A percentile compares a stretch with the other conserved stretches of the same genome.
These are phyloP conservation scores for Macropodus opercularis DNA, from an alignment of 2,797 vertebrate species.

Conservation along the genomic window DNA sequence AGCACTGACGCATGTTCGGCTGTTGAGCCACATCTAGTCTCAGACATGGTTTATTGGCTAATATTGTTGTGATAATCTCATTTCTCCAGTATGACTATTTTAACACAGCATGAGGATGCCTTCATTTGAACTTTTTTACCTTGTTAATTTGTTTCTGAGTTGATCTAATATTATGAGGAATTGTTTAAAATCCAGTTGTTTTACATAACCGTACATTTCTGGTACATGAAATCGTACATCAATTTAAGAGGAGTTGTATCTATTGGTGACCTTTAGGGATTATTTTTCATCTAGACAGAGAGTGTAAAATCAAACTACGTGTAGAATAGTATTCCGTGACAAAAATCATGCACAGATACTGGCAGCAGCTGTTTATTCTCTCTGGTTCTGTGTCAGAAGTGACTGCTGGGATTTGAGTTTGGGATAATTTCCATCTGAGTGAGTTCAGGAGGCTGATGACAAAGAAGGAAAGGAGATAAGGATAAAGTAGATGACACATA, in stretches of 20 bases:
- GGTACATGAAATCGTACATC: neutral
- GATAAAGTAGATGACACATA: constrained; percentile 2
- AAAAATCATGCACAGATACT: constrained; percentile 7
- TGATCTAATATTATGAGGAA: neutral
- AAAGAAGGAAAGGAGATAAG: constrained; percentile 2
- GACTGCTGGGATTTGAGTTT: constrained; percentile 40
- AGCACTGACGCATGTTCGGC: constrained; percentile 28
- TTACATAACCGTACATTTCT: neutral
- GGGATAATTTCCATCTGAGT: constrained; percentile 32
- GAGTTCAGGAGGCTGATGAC: constrained; percentile 16
- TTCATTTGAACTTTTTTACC: neutral
- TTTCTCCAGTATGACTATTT: constrained; percentile 13
- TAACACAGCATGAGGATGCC: neutral
- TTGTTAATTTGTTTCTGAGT: neutral
- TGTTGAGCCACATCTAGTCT: constrained; percentile 27
- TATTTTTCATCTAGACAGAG: neutral
- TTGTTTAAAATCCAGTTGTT: neutral
- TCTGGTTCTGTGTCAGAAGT: constrained; percentile 21
- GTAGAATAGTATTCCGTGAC: constrained; percentile 3
- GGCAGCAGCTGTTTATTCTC: constrained; percentile 56
- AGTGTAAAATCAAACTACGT: neutral
- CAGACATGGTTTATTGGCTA: constrained; percentile 5
- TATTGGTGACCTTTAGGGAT: neutral
- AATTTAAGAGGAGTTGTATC: neutral
- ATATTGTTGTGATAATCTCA: constrained; percentile 6